A percentile compares a stretch with the other conserved stretches of the same genome.
Conservation (phyloP, 2,113 vertebrate species). For the Erinaceus europaeus region DNA sequence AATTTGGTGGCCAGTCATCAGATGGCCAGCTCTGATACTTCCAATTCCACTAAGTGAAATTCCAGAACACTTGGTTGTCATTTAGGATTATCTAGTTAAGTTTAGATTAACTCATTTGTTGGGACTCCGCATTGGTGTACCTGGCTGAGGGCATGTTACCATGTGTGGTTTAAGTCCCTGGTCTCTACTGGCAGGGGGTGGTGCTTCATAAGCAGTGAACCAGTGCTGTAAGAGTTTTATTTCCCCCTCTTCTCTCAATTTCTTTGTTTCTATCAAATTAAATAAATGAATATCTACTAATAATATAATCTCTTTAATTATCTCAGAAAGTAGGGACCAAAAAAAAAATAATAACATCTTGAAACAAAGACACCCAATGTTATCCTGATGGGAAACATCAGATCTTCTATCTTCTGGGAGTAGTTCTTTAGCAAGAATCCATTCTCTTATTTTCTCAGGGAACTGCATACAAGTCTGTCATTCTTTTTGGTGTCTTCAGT, state of each 20-base stretch:
- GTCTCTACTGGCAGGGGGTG: no score
- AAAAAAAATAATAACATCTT: not conserved
- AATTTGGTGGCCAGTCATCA: not conserved
- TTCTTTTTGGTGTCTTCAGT: not conserved
- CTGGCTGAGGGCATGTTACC: no score
- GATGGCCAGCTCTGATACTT: not conserved
- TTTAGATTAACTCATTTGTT: not conserved
- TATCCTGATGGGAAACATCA: not conserved
- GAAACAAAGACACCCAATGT: not conserved
- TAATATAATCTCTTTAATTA: no score
- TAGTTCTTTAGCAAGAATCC: not conserved
- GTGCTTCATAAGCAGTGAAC: no score
- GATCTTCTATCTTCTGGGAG: not conserved
- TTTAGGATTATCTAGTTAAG: not conserved
- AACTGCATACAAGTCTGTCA: not conserved
- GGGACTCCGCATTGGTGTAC: no score
- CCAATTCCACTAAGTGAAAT: not conserved
- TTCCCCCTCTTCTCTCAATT: no score
- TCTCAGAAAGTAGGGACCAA: not conserved
- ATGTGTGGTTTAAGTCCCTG: no score
- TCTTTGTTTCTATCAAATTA: no score
- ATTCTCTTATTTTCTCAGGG: not conserved
- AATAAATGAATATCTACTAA: no score
- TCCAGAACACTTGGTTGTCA: not conserved
- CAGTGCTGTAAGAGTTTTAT: no score